Conservation (phyloP, 2,113 vertebrate genomes). For the Ahaetulla prasina region DNA sequence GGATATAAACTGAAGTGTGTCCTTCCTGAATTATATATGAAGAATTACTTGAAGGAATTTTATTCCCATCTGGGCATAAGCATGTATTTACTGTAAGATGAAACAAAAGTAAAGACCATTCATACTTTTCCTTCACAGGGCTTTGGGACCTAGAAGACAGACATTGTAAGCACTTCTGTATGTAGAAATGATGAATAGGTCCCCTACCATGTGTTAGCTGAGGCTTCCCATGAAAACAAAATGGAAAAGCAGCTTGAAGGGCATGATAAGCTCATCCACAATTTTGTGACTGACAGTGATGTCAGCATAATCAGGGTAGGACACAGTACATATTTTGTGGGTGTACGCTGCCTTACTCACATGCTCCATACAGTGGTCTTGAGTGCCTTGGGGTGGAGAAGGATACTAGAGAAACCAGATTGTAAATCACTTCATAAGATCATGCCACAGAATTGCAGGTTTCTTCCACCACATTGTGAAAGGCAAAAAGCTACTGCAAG, state of each 20-base stretch:
- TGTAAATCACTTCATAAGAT: neutral
- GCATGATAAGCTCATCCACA: neutral
- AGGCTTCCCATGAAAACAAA: neutral
- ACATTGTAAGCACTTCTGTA: neutral
- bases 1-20: neutral
- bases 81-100: neutral
- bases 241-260: neutral
- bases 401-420: neutral
- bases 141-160: neutral
- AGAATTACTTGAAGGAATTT: neutral
- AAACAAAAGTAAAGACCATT: neutral
- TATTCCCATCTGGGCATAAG: neutral
- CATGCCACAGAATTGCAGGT: neutral
- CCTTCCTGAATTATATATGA: neutral
- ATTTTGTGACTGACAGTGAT: neutral
- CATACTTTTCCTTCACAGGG: neutral
- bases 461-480: neutral
- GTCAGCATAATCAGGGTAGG: neutral
- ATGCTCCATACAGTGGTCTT: neutral
- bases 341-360: neutral
- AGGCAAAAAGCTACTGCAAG: neutral
- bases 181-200: neutral
- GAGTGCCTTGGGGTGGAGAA: neutral
- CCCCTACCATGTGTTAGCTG: neutral
- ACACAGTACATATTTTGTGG: neutral